phyloP scores from a whole-genome alignment of 2,113 vertebrate species.

The Alces alces region DNA sequence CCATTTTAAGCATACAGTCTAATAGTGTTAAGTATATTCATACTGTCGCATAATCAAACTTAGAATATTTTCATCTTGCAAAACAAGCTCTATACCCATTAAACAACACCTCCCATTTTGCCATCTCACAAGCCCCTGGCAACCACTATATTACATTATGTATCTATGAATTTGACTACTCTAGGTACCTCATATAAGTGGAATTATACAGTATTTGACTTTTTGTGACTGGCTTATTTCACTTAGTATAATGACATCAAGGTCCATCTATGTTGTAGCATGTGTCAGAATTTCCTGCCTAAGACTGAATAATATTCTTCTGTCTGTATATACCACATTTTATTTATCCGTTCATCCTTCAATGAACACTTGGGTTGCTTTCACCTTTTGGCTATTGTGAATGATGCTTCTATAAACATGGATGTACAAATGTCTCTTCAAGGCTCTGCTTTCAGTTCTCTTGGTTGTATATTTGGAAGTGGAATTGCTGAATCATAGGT shows the following conservation, averaged over 20 bases:
- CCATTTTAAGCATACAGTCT: not conserved
- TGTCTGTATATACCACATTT: not conserved
- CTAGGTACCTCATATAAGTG: not conserved
- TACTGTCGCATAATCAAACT: not conserved
- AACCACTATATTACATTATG: not conserved
- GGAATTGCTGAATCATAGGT: not conserved
- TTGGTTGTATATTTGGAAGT: not conserved
- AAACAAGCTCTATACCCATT: not conserved
- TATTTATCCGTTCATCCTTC: not conserved
- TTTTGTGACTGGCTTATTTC: not conserved
- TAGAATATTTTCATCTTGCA: not conserved
- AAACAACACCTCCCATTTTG: not conserved
- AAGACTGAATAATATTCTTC: not conserved
- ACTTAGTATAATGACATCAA: not conserved
- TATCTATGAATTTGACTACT: not conserved
- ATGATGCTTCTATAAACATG: not conserved
- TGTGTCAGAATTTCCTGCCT: not conserved
- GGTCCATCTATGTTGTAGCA: not conserved
- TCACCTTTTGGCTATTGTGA: not conserved
- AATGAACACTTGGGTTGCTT: not conserved
- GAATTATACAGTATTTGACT: not conserved
- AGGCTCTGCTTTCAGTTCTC: not conserved
- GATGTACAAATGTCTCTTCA: not conserved
- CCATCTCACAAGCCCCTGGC: not conserved
- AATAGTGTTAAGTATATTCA: not conserved